A percentile compares a stretch with the other conserved stretches of the same genome.
Conservation (phyloP, 2,797 vertebrate genomes). For the Muraenolepis orangiensis region DNA sequence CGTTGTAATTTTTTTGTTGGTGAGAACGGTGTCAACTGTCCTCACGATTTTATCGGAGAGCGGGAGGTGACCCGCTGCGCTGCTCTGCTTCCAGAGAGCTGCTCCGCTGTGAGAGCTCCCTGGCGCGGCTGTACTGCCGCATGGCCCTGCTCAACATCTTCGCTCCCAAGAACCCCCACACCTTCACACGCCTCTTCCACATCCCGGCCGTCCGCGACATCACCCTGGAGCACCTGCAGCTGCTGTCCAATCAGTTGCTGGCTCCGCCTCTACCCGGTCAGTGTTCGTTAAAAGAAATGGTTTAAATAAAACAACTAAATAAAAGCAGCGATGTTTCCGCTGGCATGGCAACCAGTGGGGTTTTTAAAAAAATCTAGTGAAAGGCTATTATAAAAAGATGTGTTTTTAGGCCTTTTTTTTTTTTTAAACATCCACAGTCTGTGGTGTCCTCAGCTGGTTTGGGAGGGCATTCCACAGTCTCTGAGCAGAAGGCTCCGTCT, state of each 20-base stretch:
- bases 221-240: slow-evolving; percentile 94
- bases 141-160: slow-evolving; percentile 97
- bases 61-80: not conserved
- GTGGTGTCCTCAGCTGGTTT: too few relatives aligned
- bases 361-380: too few relatives aligned
- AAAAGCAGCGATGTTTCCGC: too few relatives aligned
- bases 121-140: slow-evolving; percentile 92
- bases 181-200: slow-evolving; percentile 95
- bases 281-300: not conserved
- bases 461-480: too few relatives aligned
- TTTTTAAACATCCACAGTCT: too few relatives aligned
- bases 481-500: too few relatives aligned
- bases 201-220: slow-evolving; percentile 95
- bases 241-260: slow-evolving; percentile 94
- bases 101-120: slow-evolving; percentile 87
- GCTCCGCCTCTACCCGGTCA: slow-evolving; percentile 92
- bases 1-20: too few relatives aligned
- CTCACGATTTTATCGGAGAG: not conserved
- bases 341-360: too few relatives aligned
- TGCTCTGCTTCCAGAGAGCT: slow-evolving; percentile 80
- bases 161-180: slow-evolving; percentile 92
- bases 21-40: not conserved
- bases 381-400: too few relatives aligned
- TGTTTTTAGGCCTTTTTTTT: too few relatives aligned
- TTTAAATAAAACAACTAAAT: too few relatives aligned